Conservation (phyloP, 2,113 vertebrate genomes). For the Eudyptes chrysolophus region DNA sequence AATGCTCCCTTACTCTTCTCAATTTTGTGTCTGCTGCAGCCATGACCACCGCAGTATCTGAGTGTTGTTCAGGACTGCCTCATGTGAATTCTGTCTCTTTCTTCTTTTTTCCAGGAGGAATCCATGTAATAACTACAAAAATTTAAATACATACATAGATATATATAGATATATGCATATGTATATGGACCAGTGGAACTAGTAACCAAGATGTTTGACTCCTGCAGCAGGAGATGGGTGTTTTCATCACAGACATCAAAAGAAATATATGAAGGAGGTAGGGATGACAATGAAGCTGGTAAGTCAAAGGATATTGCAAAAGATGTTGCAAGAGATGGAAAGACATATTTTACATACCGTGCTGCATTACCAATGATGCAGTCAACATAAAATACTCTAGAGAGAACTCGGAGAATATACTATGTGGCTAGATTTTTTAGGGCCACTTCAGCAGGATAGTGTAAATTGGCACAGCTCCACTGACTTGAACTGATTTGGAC, state of each 20-base stretch:
- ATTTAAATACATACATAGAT: neutral
- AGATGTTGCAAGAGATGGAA: neutral
- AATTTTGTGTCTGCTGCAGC: neutral
- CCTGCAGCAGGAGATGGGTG: neutral
- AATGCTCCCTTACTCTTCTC: neutral
- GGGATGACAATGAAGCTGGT: neutral
- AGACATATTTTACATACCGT: neutral
- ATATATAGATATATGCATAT: neutral
- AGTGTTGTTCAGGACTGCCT: neutral
- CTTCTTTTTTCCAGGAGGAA: neutral
- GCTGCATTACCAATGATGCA: neutral
- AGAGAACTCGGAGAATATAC: neutral
- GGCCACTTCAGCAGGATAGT: neutral
- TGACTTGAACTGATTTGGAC: neutral
- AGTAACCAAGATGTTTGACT: neutral
- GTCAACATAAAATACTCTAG: neutral
- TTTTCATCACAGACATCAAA: slow-evolving; percentile 10
- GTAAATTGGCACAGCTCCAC: neutral
- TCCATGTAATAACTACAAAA: neutral
- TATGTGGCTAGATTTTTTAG: neutral
- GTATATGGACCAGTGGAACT: neutral
- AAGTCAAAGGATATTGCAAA: neutral
- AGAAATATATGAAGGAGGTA: neutral
- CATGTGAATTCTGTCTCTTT: neutral
- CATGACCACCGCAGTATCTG: neutral